A percentile compares a stretch with the other conserved stretches of the same genome.
These are phyloP conservation scores for Parnassius glacialis DNA, from an alignment of 2,888 invertebrate species.

Conservation along the genomic window DNA sequence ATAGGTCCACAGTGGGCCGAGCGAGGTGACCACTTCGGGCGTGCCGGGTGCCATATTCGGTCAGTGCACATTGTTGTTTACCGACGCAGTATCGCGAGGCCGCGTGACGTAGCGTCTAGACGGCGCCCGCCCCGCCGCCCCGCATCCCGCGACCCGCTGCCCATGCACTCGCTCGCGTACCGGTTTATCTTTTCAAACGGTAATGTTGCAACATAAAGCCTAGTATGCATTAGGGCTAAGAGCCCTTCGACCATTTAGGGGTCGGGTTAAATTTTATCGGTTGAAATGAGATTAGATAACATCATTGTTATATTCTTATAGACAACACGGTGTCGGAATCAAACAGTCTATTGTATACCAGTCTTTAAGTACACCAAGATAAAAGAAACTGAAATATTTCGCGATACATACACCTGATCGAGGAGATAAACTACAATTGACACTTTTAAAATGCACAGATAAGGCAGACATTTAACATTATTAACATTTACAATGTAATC, in stretches of 20 bases:
- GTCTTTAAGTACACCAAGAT: constrained; percentile 9
- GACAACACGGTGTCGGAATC: no score
- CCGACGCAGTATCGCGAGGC: constrained; percentile 82
- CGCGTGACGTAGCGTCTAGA: constrained; percentile 82
- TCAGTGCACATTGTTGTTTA: constrained; percentile 80
- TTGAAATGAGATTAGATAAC: background rate
- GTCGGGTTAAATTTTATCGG: constrained; percentile 5
- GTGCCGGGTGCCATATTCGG: constrained; percentile 77
- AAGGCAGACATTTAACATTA: constrained; percentile 8
- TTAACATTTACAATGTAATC: constrained; percentile 11
- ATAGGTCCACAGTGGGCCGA: constrained; percentile 47
- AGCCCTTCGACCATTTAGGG: constrained; percentile 14
- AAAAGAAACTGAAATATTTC: constrained; percentile 5
- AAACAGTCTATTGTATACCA: constrained; percentile 1
- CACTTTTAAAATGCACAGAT: constrained; percentile 15
- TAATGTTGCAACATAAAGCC: constrained; percentile 64
- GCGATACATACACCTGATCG: constrained; percentile 20
- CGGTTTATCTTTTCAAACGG: constrained; percentile 76
- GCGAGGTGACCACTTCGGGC: constrained; percentile 55
- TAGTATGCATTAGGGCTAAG: constrained; percentile 35
- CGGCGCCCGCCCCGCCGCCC: constrained; percentile 49
- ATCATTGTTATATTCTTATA: background rate
- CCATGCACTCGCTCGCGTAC: constrained; percentile 74
- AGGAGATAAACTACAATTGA: constrained; percentile 11
- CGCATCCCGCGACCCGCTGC: constrained; percentile 37